Evolutionary conservation across 2,113 vertebrate species (phyloP).

Genomic region (Phalacrocorax carbo): DNA sequence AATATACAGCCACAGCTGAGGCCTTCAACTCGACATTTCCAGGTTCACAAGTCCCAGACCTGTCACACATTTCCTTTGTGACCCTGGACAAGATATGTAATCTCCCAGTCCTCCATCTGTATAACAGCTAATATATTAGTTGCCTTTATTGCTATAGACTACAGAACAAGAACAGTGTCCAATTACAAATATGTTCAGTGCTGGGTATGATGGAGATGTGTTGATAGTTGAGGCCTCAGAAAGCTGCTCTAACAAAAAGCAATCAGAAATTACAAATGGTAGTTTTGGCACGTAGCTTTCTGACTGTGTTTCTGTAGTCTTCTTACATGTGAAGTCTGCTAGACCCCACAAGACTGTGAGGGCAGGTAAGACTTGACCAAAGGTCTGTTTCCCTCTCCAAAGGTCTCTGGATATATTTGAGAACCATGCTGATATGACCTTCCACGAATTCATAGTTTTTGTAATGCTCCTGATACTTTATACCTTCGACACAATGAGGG

Average conservation of each 20-base stretch:
- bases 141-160: background rate
- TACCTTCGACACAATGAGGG: background rate
- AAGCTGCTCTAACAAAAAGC: background rate
- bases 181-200: background rate
- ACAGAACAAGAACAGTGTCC: slow-evolving; percentile 18
- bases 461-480: background rate
- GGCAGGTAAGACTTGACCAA: fast-evolving
- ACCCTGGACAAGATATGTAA: slow-evolving; percentile 41
- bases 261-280: background rate
- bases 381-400: background rate
- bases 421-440: background rate
- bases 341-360: background rate
- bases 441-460: background rate
- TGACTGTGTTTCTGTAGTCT: background rate
- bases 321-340: background rate
- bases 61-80: slow-evolving; percentile 47
- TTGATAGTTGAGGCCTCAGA: slow-evolving; percentile 8
- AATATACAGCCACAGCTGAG: slow-evolving; percentile 15
- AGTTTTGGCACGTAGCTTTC: background rate
- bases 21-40: background rate
- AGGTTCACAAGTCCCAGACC: slow-evolving; percentile 52
- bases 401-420: background rate
- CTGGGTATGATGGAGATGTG: background rate
- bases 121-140: slow-evolving; percentile 45
- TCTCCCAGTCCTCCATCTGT: slow-evolving; percentile 1